Evolutionary conservation across 1,140 invertebrate species (phyloP).

Genomic region (Idris sp.): DNA sequence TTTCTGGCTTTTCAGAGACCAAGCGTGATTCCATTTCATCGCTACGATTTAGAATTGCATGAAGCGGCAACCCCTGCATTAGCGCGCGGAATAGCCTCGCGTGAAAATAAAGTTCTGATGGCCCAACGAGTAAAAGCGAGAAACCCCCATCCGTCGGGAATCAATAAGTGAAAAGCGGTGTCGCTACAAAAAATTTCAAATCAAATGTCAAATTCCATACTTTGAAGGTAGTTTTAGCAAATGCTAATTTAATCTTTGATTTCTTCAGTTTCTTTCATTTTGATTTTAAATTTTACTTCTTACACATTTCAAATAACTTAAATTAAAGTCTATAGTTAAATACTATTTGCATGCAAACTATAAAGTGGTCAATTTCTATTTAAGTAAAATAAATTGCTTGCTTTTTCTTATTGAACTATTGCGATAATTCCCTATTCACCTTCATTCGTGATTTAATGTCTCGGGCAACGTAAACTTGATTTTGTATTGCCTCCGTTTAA

Average conservation of each 20-base stretch:
- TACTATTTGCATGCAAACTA: no score
- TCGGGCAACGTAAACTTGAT: conserved; percentile 23
- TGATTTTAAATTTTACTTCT: no score
- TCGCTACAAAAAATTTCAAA: conserved; percentile 38
- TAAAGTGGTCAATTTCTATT: no score
- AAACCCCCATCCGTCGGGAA: conserved; percentile 24
- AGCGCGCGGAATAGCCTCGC: conserved; percentile 19
- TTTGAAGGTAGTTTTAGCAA: background rate
- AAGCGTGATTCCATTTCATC: conserved; percentile 49
- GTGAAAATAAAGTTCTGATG: conserved; percentile 35
- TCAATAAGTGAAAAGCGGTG: conserved; percentile 56
- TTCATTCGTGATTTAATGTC: conserved; percentile 26
- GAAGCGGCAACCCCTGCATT: conserved; percentile 35
- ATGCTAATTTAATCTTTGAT: no score
- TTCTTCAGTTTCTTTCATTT: no score
- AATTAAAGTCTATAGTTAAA: no score
- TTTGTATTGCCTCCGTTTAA: conserved; percentile 39
- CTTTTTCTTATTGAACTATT: conserved; percentile 27
- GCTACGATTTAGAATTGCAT: conserved; percentile 56
- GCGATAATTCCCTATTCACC: conserved; percentile 22
- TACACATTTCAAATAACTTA: no score
- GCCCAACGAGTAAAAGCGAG: conserved; percentile 21
- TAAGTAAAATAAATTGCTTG: conserved; percentile 1
- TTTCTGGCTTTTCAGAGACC: conserved; percentile 16
- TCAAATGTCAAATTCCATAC: no score